phyloP scores from a whole-genome alignment of 2,888 invertebrate species.

The Tolmerus cingulatus region DNA sequence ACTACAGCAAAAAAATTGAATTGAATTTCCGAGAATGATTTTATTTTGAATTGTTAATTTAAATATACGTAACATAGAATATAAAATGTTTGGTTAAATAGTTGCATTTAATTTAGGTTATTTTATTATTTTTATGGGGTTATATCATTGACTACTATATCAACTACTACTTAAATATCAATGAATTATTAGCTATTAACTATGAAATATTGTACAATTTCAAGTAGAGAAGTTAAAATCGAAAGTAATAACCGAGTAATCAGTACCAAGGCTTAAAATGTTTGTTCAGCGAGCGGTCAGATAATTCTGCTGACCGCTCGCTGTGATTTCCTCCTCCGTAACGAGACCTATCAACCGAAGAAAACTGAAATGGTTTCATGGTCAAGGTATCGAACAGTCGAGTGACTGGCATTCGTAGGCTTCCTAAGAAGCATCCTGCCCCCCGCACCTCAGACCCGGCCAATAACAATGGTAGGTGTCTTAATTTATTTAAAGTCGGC shows the following conservation, averaged over 20 bases:
- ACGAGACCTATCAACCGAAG: neutral
- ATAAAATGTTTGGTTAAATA: no score
- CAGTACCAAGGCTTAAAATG: neutral
- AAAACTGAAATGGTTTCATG: conserved; percentile 13
- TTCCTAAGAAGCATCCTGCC: conserved; percentile 21
- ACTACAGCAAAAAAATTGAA: no score
- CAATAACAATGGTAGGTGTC: conserved; percentile 39
- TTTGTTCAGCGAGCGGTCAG: neutral
- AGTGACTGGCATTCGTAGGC: conserved; percentile 16
- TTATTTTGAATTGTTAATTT: no score
- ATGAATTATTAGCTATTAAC: neutral
- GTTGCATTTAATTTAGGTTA: no score
- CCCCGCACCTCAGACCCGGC: neutral
- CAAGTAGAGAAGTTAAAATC: neutral
- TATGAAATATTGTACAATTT: neutral
- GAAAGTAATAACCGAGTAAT: neutral
- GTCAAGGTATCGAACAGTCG: neutral
- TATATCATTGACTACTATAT: neutral
- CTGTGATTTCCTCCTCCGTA: conserved; percentile 14
- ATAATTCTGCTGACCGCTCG: conserved; percentile 22
- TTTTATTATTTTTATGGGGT: no score
- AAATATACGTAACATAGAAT: no score
- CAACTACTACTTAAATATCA: no score
- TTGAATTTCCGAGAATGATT: no score
- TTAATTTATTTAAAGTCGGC: conserved; percentile 39